A percentile compares a stretch with the other conserved stretches of the same genome.
Conservation (phyloP, 2,888 invertebrate genomes). For the Stenotaenia linearis region DNA sequence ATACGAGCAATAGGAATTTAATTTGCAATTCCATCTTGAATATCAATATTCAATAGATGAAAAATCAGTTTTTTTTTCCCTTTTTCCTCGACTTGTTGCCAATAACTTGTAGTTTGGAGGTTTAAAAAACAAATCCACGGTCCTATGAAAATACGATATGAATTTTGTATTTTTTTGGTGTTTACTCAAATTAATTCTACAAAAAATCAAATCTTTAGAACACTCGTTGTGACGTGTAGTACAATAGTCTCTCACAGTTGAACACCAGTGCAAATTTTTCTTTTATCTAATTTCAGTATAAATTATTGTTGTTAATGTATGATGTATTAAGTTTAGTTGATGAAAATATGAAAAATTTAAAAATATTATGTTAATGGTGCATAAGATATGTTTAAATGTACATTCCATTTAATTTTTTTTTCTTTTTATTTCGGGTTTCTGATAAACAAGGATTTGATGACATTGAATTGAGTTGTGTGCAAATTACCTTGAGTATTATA, state of each 20-base stretch:
- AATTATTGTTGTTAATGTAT: background rate
- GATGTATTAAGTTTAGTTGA: background rate
- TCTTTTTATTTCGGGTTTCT: background rate
- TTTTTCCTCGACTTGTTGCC: background rate
- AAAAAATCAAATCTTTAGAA: no score
- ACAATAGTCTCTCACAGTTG: background rate
- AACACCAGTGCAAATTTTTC: background rate
- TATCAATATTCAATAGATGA: background rate
- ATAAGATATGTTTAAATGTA: background rate
- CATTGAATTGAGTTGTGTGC: background rate
- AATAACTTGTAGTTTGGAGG: background rate
- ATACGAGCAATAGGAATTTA: constrained; percentile 5
- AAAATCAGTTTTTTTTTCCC: background rate
- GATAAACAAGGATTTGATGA: background rate
- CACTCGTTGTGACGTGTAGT: background rate
- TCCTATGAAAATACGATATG: background rate
- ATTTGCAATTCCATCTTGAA: constrained; percentile 11
- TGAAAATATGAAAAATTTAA: background rate
- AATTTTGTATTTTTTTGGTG: background rate
- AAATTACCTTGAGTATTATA: constrained; percentile 9
- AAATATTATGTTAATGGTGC: background rate
- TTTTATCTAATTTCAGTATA: background rate
- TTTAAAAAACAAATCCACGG: background rate
- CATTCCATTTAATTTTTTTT: background rate
- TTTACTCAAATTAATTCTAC: background rate